phyloP scores from a whole-genome alignment of 2,797 vertebrate genomes.

The Danio choprae region DNA sequence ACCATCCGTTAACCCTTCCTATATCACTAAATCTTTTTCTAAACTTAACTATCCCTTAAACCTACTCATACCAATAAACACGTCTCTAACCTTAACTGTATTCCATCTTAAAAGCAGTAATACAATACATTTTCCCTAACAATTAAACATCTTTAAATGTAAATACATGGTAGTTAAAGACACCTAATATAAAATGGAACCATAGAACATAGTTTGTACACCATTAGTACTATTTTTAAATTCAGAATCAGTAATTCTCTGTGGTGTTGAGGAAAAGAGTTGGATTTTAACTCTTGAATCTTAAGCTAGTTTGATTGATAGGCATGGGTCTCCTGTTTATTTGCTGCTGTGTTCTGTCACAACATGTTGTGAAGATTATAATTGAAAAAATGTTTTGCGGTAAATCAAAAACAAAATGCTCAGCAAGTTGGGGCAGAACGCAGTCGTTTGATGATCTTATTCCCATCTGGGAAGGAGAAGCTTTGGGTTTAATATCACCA shows the following conservation, averaged over 20 bases:
- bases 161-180: too few species aligned
- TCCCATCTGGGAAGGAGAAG: background rate
- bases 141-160: too few species aligned
- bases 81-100: too few species aligned
- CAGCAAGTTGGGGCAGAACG: conserved; percentile 30
- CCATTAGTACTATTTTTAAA: background rate
- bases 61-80: too few species aligned
- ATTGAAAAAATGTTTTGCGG: conserved; percentile 41
- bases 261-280: background rate
- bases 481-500: background rate
- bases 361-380: conserved; percentile 57
- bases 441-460: conserved; percentile 3
- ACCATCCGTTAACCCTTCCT: too few species aligned
- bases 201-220: background rate
- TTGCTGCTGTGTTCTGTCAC: conserved; percentile 49
- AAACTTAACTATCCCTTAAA: too few species aligned
- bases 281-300: background rate
- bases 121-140: too few species aligned
- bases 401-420: conserved; percentile 22
- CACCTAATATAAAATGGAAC: background rate
- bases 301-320: background rate
- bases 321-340: conserved; percentile 24
- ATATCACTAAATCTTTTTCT: too few species aligned
- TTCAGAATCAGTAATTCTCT: background rate
- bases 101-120: too few species aligned